phyloP scores from a whole-genome alignment of 2,113 vertebrate species.

The Phaethon lepturus region DNA sequence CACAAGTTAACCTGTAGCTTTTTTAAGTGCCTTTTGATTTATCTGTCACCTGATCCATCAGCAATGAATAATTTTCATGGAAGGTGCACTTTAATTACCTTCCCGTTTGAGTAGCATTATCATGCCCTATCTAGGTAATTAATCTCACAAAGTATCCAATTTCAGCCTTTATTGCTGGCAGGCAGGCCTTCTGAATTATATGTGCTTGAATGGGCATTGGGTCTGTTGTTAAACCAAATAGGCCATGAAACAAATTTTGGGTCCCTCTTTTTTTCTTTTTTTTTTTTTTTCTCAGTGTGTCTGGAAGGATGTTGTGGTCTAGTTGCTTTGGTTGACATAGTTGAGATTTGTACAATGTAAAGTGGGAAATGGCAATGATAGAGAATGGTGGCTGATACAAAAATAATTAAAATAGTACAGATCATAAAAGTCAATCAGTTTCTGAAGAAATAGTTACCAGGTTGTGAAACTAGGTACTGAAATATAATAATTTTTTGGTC shows the following conservation, averaged over 20 bases:
- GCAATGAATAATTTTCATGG: constrained; percentile 99
- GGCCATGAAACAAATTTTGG: constrained; percentile 72
- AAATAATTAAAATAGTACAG: background rate
- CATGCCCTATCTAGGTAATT: constrained; percentile 97
- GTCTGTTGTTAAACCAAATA: constrained; percentile 77
- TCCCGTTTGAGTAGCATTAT: constrained; percentile 99
- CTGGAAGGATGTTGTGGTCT: constrained; percentile 21
- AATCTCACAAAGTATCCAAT: constrained; percentile 99
- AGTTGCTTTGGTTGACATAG: constrained; percentile 33
- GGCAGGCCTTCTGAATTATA: constrained; percentile 91
- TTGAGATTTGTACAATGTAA: background rate
- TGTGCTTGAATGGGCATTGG: constrained; percentile 85
- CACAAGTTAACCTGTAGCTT: constrained; percentile 93
- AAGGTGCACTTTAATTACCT: constrained; percentile 99
- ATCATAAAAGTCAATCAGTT: background rate
- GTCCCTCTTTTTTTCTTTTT: background rate
- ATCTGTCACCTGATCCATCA: constrained; percentile 97
- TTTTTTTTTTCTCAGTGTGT: background rate
- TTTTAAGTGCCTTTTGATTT: constrained; percentile 92
- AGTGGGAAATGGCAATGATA: background rate
- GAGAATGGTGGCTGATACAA: background rate
- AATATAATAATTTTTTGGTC: background rate
- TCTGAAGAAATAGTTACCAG: background rate
- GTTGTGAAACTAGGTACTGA: background rate
- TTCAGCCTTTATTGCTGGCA: constrained; percentile 95